A percentile compares a stretch with the other conserved stretches of the same genome.
Conservation (phyloP, 92 coral and sea anemone genomes). For the Actinernus sp. region DNA sequence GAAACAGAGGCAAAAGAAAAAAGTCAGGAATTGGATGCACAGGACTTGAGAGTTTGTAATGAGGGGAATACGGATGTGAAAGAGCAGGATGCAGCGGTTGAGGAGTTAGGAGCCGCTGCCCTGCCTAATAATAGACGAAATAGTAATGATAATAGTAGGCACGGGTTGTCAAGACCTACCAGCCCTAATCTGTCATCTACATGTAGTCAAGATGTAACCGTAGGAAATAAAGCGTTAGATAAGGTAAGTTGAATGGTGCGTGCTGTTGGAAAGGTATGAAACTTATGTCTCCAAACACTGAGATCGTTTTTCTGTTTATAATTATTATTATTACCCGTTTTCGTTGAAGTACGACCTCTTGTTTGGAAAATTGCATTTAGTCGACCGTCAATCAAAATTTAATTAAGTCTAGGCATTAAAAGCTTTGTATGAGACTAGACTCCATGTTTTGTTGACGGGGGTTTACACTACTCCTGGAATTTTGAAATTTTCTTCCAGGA, state of each 20-base stretch:
- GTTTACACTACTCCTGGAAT: no score
- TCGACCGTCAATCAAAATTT: no score
- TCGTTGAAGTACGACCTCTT: no score
- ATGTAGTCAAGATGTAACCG: slow-evolving; percentile 77
- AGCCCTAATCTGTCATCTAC: slow-evolving; percentile 84
- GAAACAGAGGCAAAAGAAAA: not conserved
- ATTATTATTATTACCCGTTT: no score
- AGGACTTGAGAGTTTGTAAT: not conserved
- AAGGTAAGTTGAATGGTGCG: slow-evolving; percentile 61
- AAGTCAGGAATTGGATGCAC: not conserved
- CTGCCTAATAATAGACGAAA: slow-evolving; percentile 4
- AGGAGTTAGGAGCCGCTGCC: slow-evolving; percentile 3
- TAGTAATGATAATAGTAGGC: not conserved
- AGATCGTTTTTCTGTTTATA: no score
- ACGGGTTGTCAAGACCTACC: slow-evolving; percentile 58
- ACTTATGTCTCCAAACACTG: no score
- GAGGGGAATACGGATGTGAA: slow-evolving; percentile 12
- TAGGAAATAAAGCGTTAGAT: slow-evolving; percentile 80
- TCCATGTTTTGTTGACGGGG: no score
- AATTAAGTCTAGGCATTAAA: no score
- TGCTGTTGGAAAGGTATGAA: not conserved
- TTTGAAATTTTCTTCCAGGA: no score
- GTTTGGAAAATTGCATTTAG: no score
- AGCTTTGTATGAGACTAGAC: no score
- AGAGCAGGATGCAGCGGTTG: slow-evolving; percentile 13